Evolutionary conservation across 2,797 vertebrate genomes (phyloP), one percentile per base, ranked within the genome.

Genomic region (Sparus aurata): DNA sequence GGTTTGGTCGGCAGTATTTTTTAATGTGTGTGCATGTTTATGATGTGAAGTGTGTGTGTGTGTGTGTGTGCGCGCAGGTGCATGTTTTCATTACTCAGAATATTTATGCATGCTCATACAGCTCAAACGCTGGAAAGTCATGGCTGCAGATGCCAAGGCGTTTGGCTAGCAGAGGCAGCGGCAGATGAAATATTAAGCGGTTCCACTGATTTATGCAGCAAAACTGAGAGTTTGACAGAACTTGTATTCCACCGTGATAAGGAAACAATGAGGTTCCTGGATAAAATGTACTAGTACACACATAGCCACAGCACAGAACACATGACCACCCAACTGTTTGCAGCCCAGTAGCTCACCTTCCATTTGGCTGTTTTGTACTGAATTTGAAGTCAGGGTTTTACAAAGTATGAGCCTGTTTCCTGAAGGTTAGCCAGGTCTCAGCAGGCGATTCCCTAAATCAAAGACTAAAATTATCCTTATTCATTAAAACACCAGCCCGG

Each of bases 61-160:
- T 64, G 63, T 58, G 43, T 34, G 68, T 55, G 77, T 55, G 69
- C 11, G 60, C 34, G 75, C 85, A 82, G 85, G 84, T 89, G 85
- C 75, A 76, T 75, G 54, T 77, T 84, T 88, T 90, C 90, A 89
- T 87, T 80, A 83, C 84, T 73, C 71, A 8, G 22, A 69, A 73
- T 61, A 73, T 85, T 89, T 89, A 90, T 92, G 84, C 87, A 85
- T 54, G 85, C 85, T 92, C 86, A 88, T 89, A 92, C 88, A 52
- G 67, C 75, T 82, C 69, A 85, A 82, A 77, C 60, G 49, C 50
- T 89, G 75, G 75, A 91, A 85, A 75, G 57, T 72, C 15, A 13
- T 50, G 60, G 45, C 69, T 70, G 55, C 17, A 52, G 62, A 74
- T 75, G 86, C 74, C 85, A 81, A 75, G 47, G 71, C 46, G 60